A percentile compares a stretch with the other conserved stretches of the same genome.
Evolutionary conservation across 2,888 invertebrate species (phyloP).

Genomic region (Electrophaes corylata): DNA sequence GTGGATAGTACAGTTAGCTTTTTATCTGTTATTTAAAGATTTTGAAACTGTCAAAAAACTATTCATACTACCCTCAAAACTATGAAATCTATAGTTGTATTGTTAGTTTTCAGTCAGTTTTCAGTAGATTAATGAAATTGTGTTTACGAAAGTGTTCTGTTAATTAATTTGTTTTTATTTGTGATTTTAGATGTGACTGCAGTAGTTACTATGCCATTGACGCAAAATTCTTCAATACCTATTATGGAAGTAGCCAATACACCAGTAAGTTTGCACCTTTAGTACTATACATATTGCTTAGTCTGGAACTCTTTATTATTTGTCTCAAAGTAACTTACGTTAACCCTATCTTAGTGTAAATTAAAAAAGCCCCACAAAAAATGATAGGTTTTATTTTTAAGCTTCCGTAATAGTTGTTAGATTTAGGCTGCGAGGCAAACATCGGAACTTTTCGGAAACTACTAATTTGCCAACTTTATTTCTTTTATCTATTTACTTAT

Average conservation of each 20-base stretch:
- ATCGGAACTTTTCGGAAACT: no score
- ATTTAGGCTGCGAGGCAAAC: no score
- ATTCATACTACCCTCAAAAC: conserved; percentile 24
- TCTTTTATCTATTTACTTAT: no score
- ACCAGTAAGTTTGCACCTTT: conserved; percentile 60
- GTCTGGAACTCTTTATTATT: no score
- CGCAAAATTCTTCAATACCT: conserved; percentile 76
- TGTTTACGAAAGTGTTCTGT: not conserved
- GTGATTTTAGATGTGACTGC: conserved; percentile 75
- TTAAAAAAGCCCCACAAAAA: no score
- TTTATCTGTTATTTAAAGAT: not conserved
- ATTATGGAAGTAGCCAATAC: conserved; percentile 80
- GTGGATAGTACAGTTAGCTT: not conserved
- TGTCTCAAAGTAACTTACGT: no score
- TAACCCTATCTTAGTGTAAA: no score
- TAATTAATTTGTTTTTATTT: conserved; percentile 9
- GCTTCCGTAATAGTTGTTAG: no score
- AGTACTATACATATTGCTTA: not conserved
- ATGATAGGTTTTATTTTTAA: no score
- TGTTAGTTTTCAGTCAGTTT: no score
- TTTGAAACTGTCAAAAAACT: not conserved
- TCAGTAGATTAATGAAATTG: not conserved
- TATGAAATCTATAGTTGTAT: no score
- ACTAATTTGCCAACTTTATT: no score
- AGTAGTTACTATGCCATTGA: conserved; percentile 78